These are phyloP conservation scores for Lasioglossum baleicum DNA, from an alignment of 1,140 invertebrate species.

Conservation along the genomic window DNA sequence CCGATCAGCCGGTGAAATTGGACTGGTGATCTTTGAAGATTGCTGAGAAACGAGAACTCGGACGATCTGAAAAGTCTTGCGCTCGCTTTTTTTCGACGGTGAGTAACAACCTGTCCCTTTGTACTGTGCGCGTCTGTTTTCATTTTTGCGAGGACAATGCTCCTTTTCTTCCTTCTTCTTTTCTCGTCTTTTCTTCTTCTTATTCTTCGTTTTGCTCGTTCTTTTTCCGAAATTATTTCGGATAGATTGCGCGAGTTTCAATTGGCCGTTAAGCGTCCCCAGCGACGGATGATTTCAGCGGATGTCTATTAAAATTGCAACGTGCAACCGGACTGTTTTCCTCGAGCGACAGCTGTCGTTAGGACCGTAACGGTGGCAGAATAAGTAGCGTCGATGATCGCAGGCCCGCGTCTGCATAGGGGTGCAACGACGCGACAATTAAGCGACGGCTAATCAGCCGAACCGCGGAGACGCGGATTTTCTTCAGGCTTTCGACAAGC, in stretches of 20 bases:
- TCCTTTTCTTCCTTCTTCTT: not conserved
- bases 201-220: not conserved
- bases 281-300: not conserved
- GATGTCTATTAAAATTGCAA: slow-evolving; percentile 10
- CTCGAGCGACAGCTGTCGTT: not conserved
- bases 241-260: slow-evolving; percentile 1
- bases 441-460: slow-evolving; percentile 14
- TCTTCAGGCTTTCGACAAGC: not conserved
- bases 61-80: no score
- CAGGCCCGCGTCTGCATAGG: not conserved
- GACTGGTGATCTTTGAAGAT: slow-evolving; percentile 13
- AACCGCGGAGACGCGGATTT: not conserved
- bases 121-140: no score
- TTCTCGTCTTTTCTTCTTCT: not conserved
- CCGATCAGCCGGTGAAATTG: not conserved
- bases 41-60: not conserved
- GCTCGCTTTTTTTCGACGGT: no score
- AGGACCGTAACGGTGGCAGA: not conserved
- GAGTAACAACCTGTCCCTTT: no score
- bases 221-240: not conserved
- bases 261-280: slow-evolving; percentile 12
- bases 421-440: slow-evolving; percentile 5
- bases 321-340: not conserved
- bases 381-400: slow-evolving; percentile 14
- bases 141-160: not conserved